Conservation (phyloP, 1,140 invertebrate genomes). For the Hypothenemus hampei region DNA sequence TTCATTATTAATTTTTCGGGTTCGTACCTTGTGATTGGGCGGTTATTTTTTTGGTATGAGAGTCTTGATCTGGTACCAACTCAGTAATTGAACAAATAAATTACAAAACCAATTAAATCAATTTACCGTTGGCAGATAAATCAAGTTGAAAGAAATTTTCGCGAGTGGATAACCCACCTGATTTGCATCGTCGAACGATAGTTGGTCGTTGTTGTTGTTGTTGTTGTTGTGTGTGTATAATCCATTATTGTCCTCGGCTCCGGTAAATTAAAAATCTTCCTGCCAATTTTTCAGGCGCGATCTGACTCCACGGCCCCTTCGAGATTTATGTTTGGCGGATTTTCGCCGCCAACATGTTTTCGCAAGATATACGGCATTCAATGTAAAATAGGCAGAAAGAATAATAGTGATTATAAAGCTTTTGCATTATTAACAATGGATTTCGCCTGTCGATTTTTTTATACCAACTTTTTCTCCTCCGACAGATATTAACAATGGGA, state of each 20-base stretch:
- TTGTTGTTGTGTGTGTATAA: no score
- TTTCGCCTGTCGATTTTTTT: conserved; percentile 19
- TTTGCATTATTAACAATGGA: conserved; percentile 27
- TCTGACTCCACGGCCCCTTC: conserved; percentile 28
- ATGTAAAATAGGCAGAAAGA: conserved; percentile 38
- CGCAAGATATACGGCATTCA: conserved; percentile 40
- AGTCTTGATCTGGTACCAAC: no score
- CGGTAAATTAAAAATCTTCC: conserved; percentile 17
- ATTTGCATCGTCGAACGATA: no score
- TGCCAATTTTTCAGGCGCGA: conserved; percentile 24
- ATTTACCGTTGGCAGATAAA: no score
- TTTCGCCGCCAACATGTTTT: conserved; percentile 37
- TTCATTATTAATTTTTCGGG: no score
- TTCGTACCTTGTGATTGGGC: no score
- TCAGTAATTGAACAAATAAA: no score
- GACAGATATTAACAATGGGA: conserved; percentile 19
- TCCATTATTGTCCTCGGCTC: conserved; percentile 11
- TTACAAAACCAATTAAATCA: no score
- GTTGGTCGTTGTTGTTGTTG: no score
- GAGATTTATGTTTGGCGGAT: conserved; percentile 40
- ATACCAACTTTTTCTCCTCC: background rate
- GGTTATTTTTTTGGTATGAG: no score
- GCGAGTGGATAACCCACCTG: no score
- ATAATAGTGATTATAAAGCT: conserved; percentile 36
- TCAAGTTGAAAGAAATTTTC: no score